These are phyloP conservation scores for Pelusios castaneus DNA, from an alignment of 2,113 vertebrate species.

Conservation along the genomic window DNA sequence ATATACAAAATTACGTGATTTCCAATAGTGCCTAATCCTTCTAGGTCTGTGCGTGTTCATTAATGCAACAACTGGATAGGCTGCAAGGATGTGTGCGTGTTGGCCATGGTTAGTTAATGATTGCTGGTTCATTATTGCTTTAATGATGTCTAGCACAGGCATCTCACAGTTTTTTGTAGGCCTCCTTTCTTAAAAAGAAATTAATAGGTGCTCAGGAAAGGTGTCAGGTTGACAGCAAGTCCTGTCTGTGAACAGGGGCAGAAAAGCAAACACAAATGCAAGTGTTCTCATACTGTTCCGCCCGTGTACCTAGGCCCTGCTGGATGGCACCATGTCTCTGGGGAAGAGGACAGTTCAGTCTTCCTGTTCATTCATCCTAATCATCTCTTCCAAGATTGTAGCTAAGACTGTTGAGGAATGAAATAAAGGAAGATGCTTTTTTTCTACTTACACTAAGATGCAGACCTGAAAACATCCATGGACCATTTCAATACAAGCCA, in stretches of 20 bases:
- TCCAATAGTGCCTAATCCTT: neutral
- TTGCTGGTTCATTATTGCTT: too few species aligned
- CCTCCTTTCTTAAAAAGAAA: neutral
- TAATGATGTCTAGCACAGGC: neutral
- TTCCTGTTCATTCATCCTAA: neutral
- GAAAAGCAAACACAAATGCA: neutral
- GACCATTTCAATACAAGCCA: neutral
- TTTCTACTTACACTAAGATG: neutral
- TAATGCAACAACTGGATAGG: conserved; percentile 2
- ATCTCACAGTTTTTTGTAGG: neutral
- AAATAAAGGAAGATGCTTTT: neutral
- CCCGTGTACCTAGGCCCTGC: neutral
- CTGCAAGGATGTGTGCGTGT: neutral
- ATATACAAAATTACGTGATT: neutral
- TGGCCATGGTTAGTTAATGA: too few species aligned
- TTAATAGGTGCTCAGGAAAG: neutral
- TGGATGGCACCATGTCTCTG: neutral
- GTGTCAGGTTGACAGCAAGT: neutral
- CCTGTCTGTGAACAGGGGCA: neutral
- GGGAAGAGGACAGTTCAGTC: neutral
- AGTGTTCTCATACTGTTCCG: neutral
- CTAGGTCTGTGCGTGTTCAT: neutral
- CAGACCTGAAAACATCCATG: neutral
- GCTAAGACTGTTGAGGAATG: neutral
- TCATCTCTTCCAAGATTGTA: too few species aligned